Conservation (phyloP, 1,140 invertebrate species). For the Zeugodacus cucurbitae region DNA sequence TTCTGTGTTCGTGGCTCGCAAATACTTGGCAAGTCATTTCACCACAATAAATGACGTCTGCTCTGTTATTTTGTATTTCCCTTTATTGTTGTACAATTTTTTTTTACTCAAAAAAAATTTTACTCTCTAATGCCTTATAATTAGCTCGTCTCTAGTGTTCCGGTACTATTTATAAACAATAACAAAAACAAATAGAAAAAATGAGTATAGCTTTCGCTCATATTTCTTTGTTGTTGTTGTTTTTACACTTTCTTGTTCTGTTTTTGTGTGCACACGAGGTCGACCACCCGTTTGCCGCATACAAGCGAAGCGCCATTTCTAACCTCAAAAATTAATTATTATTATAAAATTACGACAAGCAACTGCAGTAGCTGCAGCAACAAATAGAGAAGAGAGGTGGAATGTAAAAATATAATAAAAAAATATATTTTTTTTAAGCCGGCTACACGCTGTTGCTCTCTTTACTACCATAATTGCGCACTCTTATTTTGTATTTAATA, state of each 20-base stretch:
- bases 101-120: neutral
- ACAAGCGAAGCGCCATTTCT: conserved; percentile 1
- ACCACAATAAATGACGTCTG: conserved; percentile 6
- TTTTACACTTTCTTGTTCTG: no score
- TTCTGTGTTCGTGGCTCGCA: neutral
- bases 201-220: neutral
- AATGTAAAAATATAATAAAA: neutral
- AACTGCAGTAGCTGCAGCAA: neutral
- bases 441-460: neutral
- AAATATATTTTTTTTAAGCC: neutral
- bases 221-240: neutral
- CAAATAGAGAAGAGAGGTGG: neutral
- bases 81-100: neutral
- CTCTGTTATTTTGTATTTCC: neutral
- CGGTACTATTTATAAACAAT: conserved; percentile 14
- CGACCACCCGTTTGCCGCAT: neutral
- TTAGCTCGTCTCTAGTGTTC: neutral
- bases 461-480: neutral
- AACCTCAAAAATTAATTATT: conserved; percentile 29
- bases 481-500: neutral
- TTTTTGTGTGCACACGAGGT: neutral
- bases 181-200: neutral
- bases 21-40: neutral
- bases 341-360: conserved; percentile 18
- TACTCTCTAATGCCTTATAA: neutral